Percentiles rank a stretch among this genome's conserved stretches.
phyloP scores from a whole-genome alignment of 2,797 vertebrate genomes.

The Macrochelys suwanniensis region DNA sequence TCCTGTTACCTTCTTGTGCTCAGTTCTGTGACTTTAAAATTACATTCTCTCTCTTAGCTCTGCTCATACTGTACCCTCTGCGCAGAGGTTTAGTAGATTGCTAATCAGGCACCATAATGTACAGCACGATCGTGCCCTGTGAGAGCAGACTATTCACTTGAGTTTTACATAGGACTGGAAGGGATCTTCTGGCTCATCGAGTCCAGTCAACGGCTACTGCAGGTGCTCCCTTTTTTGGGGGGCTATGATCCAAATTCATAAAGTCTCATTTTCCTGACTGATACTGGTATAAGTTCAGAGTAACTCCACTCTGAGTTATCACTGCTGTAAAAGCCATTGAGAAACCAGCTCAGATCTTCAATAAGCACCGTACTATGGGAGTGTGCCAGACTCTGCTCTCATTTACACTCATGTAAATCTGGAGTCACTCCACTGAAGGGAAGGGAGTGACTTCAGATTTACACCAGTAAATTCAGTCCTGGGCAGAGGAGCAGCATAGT shows the following conservation, averaged over 20 bases:
- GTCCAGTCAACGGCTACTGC: neutral
- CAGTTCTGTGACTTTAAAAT: neutral
- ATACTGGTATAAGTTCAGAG: neutral
- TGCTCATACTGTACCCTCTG: neutral
- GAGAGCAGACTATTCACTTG: accelerated
- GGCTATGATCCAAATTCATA: neutral
- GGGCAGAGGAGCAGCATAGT: neutral
- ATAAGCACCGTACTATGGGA: neutral
- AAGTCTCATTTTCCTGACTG: neutral
- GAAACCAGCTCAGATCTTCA: neutral
- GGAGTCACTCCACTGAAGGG: neutral
- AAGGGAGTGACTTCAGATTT: neutral
- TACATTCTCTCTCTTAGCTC: neutral
- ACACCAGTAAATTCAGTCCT: neutral
- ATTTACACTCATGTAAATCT: neutral
- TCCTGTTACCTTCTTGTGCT: slow-evolving; percentile 61
- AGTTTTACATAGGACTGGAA: neutral
- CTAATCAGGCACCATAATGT: accelerated
- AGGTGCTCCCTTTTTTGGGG: neutral
- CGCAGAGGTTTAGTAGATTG: neutral
- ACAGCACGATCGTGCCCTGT: neutral
- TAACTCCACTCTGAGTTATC: neutral
- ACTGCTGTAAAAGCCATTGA: neutral
- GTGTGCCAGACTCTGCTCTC: neutral
- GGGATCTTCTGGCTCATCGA: neutral